Percentiles rank a stretch among this genome's conserved stretches.
phyloP scores from a whole-genome alignment of 30 jellyfish, hydroid and myxozoan genomes.

The Chrysaora quinquecirrha region DNA sequence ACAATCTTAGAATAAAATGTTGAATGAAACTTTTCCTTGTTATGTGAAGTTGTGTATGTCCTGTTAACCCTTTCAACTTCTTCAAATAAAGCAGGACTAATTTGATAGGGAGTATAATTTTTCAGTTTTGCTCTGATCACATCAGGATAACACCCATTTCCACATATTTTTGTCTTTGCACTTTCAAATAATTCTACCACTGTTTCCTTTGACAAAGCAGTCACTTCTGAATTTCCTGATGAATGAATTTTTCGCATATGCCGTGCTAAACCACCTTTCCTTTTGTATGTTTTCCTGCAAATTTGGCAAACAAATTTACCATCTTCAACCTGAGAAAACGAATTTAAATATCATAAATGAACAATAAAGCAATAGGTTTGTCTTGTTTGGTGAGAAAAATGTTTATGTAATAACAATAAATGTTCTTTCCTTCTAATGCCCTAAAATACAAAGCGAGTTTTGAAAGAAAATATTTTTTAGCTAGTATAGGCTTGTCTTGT shows the following conservation, averaged over 20 bases:
- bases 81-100: neutral
- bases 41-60: constrained; percentile 9
- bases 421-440: no score
- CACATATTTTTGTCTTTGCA: neutral
- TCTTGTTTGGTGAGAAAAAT: no score
- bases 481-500: no score
- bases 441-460: no score
- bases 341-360: neutral
- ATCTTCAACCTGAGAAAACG: constrained; percentile 14
- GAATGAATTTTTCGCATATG: constrained; percentile 7
- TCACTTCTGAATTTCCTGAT: neutral
- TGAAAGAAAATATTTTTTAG: no score
- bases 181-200: constrained; percentile 5
- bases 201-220: constrained; percentile 13
- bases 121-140: constrained; percentile 2
- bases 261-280: constrained; percentile 28
- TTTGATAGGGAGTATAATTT: constrained; percentile 3
- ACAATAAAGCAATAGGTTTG: no score
- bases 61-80: constrained; percentile 12
- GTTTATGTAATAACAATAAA: no score
- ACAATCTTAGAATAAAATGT: constrained; percentile 12
- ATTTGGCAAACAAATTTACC: constrained; percentile 29
- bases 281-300: constrained; percentile 23
- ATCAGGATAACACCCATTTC: constrained; percentile 14
- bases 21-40: constrained; percentile 3